Conservation (phyloP, 2,113 vertebrate genomes). For the Pterocles gutturalis region DNA sequence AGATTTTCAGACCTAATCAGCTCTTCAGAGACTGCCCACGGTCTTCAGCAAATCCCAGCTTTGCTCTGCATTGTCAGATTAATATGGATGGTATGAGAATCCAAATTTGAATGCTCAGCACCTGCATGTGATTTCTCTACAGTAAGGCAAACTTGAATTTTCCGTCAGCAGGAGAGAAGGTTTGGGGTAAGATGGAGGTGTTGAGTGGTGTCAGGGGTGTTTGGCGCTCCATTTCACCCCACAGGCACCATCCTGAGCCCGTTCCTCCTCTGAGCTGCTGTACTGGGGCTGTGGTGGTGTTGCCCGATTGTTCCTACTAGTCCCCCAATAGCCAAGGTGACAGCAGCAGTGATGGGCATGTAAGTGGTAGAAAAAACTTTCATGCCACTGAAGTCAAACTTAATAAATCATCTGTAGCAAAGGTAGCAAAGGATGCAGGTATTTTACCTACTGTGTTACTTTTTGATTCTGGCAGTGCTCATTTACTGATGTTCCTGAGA, state of each 20-base stretch:
- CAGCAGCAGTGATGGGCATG: neutral
- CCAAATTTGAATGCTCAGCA: neutral
- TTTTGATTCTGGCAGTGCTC: neutral
- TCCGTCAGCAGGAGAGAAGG: neutral
- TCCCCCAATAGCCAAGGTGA: neutral
- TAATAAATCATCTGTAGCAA: neutral
- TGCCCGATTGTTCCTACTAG: neutral
- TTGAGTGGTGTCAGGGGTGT: neutral
- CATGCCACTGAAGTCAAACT: neutral
- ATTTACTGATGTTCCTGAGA: neutral
- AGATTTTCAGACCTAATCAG: slow-evolving; percentile 6
- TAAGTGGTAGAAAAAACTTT: neutral
- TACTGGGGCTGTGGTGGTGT: neutral
- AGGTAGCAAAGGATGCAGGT: neutral
- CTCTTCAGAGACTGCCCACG: neutral
- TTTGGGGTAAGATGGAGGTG: neutral
- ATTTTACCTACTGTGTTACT: neutral
- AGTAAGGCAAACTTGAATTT: neutral
- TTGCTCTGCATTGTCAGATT: neutral
- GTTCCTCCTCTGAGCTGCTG: neutral
- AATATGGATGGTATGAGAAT: neutral
- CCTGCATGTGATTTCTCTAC: neutral
- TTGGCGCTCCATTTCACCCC: neutral
- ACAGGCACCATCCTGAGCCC: neutral
- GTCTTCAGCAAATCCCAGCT: neutral